A percentile compares a stretch with the other conserved stretches of the same genome.
Evolutionary conservation across 2,797 vertebrate genomes (phyloP).

Genomic region (Enteromius radiatus): DNA sequence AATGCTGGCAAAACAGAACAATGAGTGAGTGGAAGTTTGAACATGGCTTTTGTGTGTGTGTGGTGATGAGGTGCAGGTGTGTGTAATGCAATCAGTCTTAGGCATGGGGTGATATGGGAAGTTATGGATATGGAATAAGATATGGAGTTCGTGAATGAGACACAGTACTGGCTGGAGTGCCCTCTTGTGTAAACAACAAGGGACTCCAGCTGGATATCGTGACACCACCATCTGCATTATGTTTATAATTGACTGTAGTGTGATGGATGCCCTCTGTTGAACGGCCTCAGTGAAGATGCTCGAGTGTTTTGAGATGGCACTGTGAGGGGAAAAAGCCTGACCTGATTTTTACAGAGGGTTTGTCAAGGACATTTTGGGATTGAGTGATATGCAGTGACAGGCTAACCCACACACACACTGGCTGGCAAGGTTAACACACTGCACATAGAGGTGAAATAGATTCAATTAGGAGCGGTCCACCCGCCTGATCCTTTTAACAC

Average conservation of each 20-base stretch:
- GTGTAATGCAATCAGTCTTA: too few species aligned
- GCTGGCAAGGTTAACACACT: slow-evolving; percentile 90
- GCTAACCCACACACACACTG: slow-evolving; percentile 75
- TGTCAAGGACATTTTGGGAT: slow-evolving; percentile 86
- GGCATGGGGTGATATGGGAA: too few species aligned
- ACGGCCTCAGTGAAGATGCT: neutral
- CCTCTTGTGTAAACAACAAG: too few species aligned
- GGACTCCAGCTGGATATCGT: too few species aligned
- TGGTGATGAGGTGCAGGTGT: too few species aligned
- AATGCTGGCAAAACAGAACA: too few species aligned
- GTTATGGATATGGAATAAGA: too few species aligned
- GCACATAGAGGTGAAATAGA: slow-evolving; percentile 84
- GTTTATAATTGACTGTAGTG: neutral
- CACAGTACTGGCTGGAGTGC: too few species aligned
- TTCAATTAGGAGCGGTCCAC: slow-evolving; percentile 88
- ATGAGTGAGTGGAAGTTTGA: too few species aligned
- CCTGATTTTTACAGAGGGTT: slow-evolving; percentile 47
- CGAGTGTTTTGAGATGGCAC: slow-evolving; percentile 5
- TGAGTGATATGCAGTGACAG: slow-evolving; percentile 84
- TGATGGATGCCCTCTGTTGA: neutral
- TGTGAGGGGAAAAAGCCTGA: slow-evolving; percentile 2
- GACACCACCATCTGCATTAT: neutral
- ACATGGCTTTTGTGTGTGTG: too few species aligned
- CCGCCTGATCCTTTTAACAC: slow-evolving; percentile 92
- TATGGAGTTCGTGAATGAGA: too few species aligned